Conservation (phyloP, 2,797 vertebrate genomes). For the Pangasius sanitwongsei region DNA sequence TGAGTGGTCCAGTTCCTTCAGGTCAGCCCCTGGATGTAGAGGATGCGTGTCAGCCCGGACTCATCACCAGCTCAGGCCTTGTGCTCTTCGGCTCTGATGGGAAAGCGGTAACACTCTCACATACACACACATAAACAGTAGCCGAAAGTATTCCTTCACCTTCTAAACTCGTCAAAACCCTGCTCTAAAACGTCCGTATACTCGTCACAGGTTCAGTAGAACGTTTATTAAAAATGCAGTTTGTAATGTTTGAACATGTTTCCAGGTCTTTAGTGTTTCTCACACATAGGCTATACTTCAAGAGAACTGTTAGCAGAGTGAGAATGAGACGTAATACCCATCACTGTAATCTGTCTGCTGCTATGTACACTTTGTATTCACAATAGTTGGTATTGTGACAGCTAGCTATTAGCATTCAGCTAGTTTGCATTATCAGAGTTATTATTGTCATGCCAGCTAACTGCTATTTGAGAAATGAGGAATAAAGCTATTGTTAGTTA, state of each 20-base stretch:
- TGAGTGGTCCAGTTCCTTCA: constrained; percentile 74
- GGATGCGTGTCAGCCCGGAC: constrained; percentile 80
- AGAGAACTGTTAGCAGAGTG: neutral
- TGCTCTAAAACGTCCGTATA: neutral
- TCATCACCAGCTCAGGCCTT: constrained; percentile 88
- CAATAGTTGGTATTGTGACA: neutral
- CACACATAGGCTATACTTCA: neutral
- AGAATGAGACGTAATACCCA: neutral
- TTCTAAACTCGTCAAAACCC: neutral
- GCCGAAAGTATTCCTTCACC: neutral
- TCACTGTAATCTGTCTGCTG: neutral
- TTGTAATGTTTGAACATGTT: neutral
- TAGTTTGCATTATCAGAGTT: neutral
- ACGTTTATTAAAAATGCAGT: neutral
- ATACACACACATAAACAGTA: neutral
- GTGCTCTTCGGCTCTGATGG: constrained; percentile 88
- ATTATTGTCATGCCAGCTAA: neutral
- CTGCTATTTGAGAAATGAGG: neutral
- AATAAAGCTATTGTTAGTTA: neutral
- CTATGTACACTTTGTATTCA: neutral
- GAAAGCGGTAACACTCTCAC: constrained; percentile 79
- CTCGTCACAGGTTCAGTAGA: neutral
- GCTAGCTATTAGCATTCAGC: neutral
- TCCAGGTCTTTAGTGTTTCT: neutral
- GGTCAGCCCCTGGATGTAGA: constrained; percentile 85